Evolutionary conservation across 2,888 invertebrate genomes (phyloP).

Genomic region (Pollenia angustigena): DNA sequence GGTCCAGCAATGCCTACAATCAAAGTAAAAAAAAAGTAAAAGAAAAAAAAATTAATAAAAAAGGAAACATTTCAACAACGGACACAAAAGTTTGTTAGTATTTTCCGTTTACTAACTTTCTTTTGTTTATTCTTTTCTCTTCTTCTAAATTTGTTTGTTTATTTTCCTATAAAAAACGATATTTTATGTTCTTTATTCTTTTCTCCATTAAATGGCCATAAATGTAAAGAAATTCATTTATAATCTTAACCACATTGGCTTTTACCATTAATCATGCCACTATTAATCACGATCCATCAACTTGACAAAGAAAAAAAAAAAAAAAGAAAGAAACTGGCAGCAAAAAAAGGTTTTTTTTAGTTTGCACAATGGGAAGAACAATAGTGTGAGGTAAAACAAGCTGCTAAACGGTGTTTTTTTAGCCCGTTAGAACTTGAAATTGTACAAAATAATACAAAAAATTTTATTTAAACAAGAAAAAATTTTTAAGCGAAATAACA

Average conservation of each 20-base stretch:
- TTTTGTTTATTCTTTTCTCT: not conserved
- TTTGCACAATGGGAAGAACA: too few species aligned
- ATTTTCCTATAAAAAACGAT: not conserved
- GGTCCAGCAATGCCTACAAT: constrained; percentile 85
- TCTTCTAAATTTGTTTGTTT: not conserved
- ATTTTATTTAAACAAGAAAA: too few species aligned
- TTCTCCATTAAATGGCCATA: constrained; percentile 55
- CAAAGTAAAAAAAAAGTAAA: not conserved
- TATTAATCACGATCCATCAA: constrained; percentile 65
- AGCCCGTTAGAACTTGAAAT: too few species aligned
- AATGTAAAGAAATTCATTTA: constrained; percentile 63
- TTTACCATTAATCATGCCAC: constrained; percentile 68
- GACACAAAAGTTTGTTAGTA: not conserved
- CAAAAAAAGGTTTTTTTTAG: constrained; percentile 9
- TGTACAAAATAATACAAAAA: too few species aligned
- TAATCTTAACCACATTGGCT: constrained; percentile 66
- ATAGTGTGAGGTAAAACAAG: too few species aligned
- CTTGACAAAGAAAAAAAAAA: constrained; percentile 20
- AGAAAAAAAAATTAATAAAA: not conserved
- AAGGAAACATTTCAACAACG: not conserved
- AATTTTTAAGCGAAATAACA: too few species aligned
- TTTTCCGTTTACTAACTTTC: constrained; percentile 12
- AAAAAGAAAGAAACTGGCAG: constrained; percentile 17
- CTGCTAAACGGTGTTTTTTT: too few species aligned
- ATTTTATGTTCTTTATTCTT: not conserved